phyloP scores from a whole-genome alignment of 2,113 vertebrate species.

The Percina caprodes region DNA sequence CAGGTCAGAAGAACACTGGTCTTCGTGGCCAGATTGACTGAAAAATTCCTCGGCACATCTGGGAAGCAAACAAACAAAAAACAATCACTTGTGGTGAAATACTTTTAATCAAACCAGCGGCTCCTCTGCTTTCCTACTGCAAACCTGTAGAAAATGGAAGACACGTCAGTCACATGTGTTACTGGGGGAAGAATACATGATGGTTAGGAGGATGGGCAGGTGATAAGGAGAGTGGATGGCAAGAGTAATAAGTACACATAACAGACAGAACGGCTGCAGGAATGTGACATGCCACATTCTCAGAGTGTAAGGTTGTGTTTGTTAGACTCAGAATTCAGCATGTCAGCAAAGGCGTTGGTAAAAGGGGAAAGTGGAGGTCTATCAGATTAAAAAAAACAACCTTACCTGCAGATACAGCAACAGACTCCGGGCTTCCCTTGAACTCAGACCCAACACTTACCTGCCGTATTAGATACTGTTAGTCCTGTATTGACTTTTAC shows the following conservation, averaged over 20 bases:
- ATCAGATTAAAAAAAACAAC: conserved; percentile 58
- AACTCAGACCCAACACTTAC: conserved; percentile 78
- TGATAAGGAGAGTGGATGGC: conserved; percentile 76
- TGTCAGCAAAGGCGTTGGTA: conserved; percentile 71
- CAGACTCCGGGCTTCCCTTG: conserved; percentile 29
- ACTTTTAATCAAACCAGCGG: conserved; percentile 6
- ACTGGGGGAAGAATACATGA: conserved; percentile 50
- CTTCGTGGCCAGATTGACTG: conserved; percentile 96
- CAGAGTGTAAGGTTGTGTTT: conserved; percentile 71
- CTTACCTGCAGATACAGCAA: conserved; percentile 68
- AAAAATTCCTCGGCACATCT: conserved; percentile 99
- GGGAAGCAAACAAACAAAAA: conserved; percentile 52
- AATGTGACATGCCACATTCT: conserved; percentile 79
- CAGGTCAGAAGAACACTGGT: conserved; percentile 95
- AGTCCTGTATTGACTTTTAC: conserved; percentile 79
- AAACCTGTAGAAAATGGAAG: conserved; percentile 55
- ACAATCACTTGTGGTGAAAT: conserved; percentile 8
- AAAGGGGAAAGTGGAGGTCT: conserved; percentile 68
- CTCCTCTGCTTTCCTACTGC: conserved; percentile 30
- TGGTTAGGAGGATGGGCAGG: conserved; percentile 73
- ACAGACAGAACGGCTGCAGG: conserved; percentile 59
- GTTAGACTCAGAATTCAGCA: conserved; percentile 61
- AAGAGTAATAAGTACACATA: conserved; percentile 61
- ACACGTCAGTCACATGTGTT: conserved; percentile 54
- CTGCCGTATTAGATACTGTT: conserved; percentile 63